These are phyloP conservation scores for Tridacna crocea DNA, from an alignment of 2,888 invertebrate genomes.

Conservation along the genomic window DNA sequence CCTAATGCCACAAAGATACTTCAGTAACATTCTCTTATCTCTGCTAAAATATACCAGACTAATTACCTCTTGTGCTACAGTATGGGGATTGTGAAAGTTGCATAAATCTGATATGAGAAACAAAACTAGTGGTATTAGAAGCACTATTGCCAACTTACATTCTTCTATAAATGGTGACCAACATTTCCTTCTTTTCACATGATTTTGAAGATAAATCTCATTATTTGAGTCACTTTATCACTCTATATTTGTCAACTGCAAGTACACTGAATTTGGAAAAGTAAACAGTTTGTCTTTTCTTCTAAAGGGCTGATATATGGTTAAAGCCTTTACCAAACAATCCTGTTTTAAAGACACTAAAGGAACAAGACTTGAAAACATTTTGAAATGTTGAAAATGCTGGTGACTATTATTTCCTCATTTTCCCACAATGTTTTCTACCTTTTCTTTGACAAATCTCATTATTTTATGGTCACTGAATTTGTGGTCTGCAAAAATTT, in stretches of 20 bases:
- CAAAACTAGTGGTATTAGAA: too few species aligned
- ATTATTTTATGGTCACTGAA: neutral
- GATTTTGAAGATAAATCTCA: too few species aligned
- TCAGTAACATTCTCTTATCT: slow-evolving; percentile 4
- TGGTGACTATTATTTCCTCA: neutral
- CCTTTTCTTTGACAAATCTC: neutral
- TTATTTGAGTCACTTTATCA: too few species aligned
- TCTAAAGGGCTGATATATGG: too few species aligned
- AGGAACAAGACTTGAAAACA: neutral
- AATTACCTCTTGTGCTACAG: neutral
- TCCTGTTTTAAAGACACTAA: neutral
- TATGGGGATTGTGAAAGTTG: neutral
- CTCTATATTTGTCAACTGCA: too few species aligned
- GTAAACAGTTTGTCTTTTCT: too few species aligned
- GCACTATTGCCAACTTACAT: too few species aligned
- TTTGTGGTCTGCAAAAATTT: neutral
- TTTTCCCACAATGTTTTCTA: slow-evolving; percentile 4
- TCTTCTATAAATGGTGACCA: too few species aligned
- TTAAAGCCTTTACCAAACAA: too few species aligned
- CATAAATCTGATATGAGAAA: neutral
- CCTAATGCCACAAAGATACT: slow-evolving; percentile 12
- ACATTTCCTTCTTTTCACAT: too few species aligned
- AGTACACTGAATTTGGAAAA: too few species aligned
- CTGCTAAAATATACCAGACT: slow-evolving; percentile 14
- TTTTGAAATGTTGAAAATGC: neutral